These are phyloP conservation scores for Chlamydotis undulata DNA, from an alignment of 2,113 vertebrate species.

Conservation along the genomic window DNA sequence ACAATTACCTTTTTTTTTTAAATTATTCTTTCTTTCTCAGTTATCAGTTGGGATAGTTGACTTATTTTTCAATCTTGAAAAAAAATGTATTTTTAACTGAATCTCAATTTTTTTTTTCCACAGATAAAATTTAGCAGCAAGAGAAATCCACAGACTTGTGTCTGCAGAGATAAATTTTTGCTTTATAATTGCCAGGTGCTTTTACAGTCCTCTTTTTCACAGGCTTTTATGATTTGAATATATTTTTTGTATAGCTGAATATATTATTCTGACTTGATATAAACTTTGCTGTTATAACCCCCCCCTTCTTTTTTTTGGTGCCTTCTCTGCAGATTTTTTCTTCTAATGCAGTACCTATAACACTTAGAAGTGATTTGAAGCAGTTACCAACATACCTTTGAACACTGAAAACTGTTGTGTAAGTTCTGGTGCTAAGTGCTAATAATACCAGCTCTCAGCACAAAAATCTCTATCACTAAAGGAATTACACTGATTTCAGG, in stretches of 20 bases:
- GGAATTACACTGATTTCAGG: not conserved
- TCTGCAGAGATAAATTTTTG: not conserved
- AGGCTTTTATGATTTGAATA: not conserved
- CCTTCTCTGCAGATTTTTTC: not conserved
- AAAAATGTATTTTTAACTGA: not conserved
- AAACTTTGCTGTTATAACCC: not conserved
- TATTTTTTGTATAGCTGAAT: not conserved
- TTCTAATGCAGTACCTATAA: not conserved
- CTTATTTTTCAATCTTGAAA: not conserved
- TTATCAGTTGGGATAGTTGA: not conserved
- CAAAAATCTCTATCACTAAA: not conserved
- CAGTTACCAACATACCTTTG: not conserved
- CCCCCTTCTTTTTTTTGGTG: not conserved
- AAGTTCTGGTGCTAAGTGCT: not conserved
- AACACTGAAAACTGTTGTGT: not conserved
- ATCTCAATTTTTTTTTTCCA: not conserved
- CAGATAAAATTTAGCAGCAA: not conserved
- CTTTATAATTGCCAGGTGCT: not conserved
- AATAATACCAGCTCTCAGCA: not conserved
- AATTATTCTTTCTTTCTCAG: not conserved
- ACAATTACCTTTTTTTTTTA: not conserved
- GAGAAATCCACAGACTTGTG: not conserved
- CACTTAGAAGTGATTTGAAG: not conserved
- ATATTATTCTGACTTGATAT: not conserved
- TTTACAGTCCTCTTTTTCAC: not conserved